A percentile compares a stretch with the other conserved stretches of the same genome.
Evolutionary conservation across 1,140 invertebrate genomes (phyloP).

Genomic region (Drosophila pseudoobscura): DNA sequence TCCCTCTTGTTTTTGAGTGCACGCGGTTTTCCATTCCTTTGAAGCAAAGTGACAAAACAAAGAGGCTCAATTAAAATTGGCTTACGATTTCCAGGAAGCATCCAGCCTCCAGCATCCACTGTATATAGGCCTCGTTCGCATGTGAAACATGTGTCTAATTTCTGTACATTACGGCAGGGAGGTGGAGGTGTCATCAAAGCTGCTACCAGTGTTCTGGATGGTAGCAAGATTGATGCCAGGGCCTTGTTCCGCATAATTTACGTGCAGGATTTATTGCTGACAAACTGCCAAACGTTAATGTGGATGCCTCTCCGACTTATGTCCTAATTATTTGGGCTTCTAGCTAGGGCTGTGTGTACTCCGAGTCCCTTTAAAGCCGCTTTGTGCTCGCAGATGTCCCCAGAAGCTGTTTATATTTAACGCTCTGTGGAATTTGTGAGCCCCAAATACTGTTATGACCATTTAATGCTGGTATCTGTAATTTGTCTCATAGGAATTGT

Average conservation of each 20-base stretch:
- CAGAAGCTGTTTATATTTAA: slow-evolving; percentile 54
- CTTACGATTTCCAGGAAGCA: slow-evolving; percentile 13
- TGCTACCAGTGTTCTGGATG: background rate
- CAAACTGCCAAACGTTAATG: slow-evolving; percentile 48
- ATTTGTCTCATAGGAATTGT: background rate
- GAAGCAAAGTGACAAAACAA: slow-evolving; percentile 11
- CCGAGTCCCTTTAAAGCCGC: background rate
- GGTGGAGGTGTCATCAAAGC: slow-evolving; percentile 36
- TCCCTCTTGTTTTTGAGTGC: slow-evolving; percentile 10
- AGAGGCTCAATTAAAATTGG: slow-evolving; percentile 42
- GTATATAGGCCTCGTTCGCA: slow-evolving; percentile 3
- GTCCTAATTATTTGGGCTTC: slow-evolving; percentile 57
- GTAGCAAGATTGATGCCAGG: slow-evolving; percentile 60
- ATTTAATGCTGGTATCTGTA: slow-evolving; percentile 4
- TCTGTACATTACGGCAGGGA: background rate
- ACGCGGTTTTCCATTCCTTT: slow-evolving; percentile 14
- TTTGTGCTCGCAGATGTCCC: slow-evolving; percentile 1
- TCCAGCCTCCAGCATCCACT: background rate
- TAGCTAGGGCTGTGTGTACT: slow-evolving; percentile 13
- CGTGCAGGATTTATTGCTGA: slow-evolving; percentile 58
- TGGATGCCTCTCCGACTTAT: slow-evolving; percentile 29
- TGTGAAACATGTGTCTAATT: slow-evolving; percentile 40
- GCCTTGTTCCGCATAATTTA: slow-evolving; percentile 55
- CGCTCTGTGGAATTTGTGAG: slow-evolving; percentile 37
- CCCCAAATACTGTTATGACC: slow-evolving; percentile 6